These are phyloP conservation scores for Ectropis crepuscularia DNA, from an alignment of 2,888 invertebrate species.

Conservation along the genomic window DNA sequence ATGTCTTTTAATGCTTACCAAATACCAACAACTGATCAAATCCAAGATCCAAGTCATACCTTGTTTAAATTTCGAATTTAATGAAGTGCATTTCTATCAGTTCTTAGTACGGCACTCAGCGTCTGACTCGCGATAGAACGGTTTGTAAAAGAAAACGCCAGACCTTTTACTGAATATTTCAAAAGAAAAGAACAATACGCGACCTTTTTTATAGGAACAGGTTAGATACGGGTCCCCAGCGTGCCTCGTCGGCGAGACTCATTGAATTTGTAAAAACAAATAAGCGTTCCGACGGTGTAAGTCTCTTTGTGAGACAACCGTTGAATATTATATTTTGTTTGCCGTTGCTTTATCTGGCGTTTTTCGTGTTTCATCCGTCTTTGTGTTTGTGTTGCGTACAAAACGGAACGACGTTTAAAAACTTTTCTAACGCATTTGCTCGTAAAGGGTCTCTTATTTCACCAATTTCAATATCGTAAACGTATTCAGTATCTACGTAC, in stretches of 20 bases:
- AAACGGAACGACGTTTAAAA: too few species aligned
- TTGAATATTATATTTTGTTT: conserved; percentile 21
- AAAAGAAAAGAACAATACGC: conserved; percentile 27
- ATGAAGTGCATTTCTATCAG: too few species aligned
- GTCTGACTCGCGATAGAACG: too few species aligned
- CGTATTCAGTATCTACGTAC: too few species aligned
- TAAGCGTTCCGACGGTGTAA: conserved; percentile 6
- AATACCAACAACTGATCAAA: too few species aligned
- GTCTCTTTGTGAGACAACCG: conserved; percentile 25
- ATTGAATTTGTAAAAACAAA: conserved; percentile 35
- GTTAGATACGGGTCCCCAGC: conserved; percentile 41
- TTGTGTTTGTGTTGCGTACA: not conserved
- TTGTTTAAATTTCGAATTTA: too few species aligned
- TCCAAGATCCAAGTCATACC: too few species aligned
- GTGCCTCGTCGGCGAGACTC: conserved; percentile 27
- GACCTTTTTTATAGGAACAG: conserved; percentile 42
- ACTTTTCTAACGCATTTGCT: too few species aligned
- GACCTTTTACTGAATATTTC: not conserved
- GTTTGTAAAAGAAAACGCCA: not conserved
- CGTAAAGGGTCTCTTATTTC: too few species aligned
- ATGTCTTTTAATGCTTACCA: too few species aligned
- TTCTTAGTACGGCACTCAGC: not conserved
- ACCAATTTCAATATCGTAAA: too few species aligned
- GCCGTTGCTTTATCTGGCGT: conserved; percentile 11
- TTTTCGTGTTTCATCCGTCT: conserved; percentile 9